Evolutionary conservation across 2,797 vertebrate species (phyloP).

Genomic region (Thamnophis elegans): DNA sequence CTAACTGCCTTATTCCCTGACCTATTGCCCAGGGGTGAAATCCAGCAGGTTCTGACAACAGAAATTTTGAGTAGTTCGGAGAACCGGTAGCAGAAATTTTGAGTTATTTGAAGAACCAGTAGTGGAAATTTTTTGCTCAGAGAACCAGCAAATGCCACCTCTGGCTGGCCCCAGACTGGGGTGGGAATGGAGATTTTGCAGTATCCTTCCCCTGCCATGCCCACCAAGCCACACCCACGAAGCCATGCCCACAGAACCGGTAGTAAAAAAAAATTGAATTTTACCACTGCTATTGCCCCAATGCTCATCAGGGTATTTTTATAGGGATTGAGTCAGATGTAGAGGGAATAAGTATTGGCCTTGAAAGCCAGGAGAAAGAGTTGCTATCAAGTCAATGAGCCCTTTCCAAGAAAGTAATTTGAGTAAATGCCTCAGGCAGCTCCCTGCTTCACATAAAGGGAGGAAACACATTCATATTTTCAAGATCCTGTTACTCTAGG

Average conservation of each 20-base stretch:
- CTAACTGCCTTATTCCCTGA: too few relatives aligned
- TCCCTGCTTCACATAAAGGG: not conserved
- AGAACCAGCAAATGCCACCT: too few relatives aligned
- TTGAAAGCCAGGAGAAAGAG: not conserved
- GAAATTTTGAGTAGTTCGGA: too few relatives aligned
- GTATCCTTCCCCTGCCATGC: too few relatives aligned
- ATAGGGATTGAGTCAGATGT: not conserved
- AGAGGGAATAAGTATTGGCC: not conserved
- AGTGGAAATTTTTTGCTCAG: too few relatives aligned
- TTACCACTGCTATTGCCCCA: too few relatives aligned
- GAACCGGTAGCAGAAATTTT: not conserved
- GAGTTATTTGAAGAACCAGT: too few relatives aligned
- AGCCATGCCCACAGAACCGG: too few relatives aligned
- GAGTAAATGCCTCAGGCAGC: not conserved
- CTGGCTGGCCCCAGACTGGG: too few relatives aligned
- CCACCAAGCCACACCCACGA: too few relatives aligned
- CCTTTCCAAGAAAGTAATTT: not conserved
- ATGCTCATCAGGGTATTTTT: not conserved
- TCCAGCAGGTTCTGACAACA: not conserved
- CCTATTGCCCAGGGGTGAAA: not conserved
- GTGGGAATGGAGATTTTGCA: too few relatives aligned
- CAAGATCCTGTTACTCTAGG: not conserved
- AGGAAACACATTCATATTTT: not conserved
- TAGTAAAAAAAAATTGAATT: not conserved
- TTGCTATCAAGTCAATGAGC: not conserved